phyloP scores from a whole-genome alignment of 2,113 vertebrate species.

The Pollimyrus isidori region DNA sequence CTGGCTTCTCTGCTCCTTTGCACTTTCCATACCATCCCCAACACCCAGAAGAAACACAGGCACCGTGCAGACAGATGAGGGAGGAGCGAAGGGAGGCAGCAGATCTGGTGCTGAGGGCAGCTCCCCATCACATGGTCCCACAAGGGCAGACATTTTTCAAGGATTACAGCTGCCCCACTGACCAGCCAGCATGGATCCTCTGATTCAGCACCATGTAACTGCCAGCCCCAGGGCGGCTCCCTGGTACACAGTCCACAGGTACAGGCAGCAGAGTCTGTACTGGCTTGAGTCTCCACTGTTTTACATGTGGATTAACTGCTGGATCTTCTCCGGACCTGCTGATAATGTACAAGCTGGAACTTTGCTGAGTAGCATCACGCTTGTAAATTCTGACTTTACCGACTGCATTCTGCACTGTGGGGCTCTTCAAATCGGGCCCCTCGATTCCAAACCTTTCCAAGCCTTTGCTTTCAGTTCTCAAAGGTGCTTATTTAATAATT shows the following conservation, averaged over 20 bases:
- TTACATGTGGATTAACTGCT: not conserved
- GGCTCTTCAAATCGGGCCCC: not conserved
- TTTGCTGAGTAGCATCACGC: not conserved
- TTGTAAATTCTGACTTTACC: not conserved
- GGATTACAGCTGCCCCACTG: not conserved
- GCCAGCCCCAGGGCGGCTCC: not conserved
- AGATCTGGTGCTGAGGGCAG: not conserved
- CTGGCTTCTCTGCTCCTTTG: not conserved
- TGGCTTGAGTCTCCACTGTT: not conserved
- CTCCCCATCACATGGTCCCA: not conserved
- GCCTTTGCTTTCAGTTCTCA: not conserved
- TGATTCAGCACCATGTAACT: not conserved
- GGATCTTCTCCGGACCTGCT: not conserved
- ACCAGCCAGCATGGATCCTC: not conserved
- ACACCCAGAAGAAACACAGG: not conserved
- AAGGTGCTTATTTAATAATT: not conserved
- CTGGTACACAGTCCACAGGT: not conserved
- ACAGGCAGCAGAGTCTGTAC: not conserved
- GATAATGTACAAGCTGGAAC: not conserved
- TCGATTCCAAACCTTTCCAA: not conserved
- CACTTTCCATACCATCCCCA: not conserved
- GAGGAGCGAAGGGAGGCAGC: not conserved
- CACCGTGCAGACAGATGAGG: not conserved
- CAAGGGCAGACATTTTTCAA: not conserved
- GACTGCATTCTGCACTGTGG: not conserved